Percentiles rank a stretch among this genome's conserved stretches.
These are phyloP conservation scores for Orthonevra nobilis DNA, from an alignment of 2,888 invertebrate genomes.

Conservation along the genomic window DNA sequence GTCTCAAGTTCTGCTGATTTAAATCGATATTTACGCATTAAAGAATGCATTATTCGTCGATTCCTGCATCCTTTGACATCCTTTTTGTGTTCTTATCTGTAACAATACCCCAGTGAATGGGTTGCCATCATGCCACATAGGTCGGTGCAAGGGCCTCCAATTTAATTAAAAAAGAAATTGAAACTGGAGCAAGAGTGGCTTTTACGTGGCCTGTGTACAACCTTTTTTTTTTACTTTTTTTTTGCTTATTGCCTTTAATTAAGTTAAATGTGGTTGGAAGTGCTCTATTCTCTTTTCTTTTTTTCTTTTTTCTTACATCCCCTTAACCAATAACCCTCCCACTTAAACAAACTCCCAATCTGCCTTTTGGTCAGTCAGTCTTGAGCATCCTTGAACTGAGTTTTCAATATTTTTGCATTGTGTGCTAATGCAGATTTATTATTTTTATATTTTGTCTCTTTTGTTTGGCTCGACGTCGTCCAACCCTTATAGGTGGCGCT, in stretches of 20 bases:
- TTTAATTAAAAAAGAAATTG: conserved; percentile 40
- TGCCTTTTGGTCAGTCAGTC: conserved; percentile 22
- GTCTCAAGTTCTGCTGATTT: conserved; percentile 20
- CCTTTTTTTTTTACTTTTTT: conserved; percentile 15
- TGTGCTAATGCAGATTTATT: conserved; percentile 31
- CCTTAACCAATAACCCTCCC: neutral
- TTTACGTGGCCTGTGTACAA: conserved; percentile 28
- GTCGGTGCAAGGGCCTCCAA: conserved; percentile 23
- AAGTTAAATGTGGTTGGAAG: conserved; percentile 21
- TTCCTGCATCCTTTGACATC: neutral
- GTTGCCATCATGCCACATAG: neutral
- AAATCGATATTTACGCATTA: conserved; percentile 53
- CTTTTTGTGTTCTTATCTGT: neutral
- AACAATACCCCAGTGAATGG: too few species aligned
- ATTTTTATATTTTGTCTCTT: conserved; percentile 18
- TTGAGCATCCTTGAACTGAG: conserved; percentile 69
- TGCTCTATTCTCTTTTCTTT: too few species aligned
- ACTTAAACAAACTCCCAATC: neutral
- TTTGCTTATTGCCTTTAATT: conserved; percentile 49
- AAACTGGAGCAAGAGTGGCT: conserved; percentile 49
- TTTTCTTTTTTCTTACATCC: too few species aligned
- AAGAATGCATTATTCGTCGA: neutral
- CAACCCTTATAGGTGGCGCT: conserved; percentile 60
- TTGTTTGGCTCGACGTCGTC: conserved; percentile 1
- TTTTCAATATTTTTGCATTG: conserved; percentile 29